Base-by-base conservation (phyloP, 2,113 vertebrate genomes). In the Neogobius melanostomus region DNA sequence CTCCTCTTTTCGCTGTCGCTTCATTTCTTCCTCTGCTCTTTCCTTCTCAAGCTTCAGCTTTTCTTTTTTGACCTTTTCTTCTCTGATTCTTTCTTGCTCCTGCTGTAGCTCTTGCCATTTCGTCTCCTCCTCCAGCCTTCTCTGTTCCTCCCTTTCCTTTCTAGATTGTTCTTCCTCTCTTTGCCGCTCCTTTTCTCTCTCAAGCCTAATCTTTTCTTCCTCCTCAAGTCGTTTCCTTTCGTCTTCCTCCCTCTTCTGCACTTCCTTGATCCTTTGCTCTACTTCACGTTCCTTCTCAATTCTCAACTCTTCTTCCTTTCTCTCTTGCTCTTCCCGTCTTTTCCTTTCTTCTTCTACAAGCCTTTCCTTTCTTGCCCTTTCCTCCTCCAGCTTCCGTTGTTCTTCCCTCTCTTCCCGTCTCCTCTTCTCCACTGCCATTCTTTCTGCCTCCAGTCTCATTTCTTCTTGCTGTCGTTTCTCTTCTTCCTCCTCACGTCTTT, bases 391-490 rank as follows among this genome's bases (percentile, higher is more conserved):
- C 4, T 21, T 16, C 21, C 17, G 10, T 56, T 9, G 5, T 8
- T 56, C 53, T 56, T 56, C 17, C 53, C 68, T 53, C 17, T 72
- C 51, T 54, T 56, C 43, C 50, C 64, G 11, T 45, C 12, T 61
- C 15, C 7, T 56, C 0, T 52, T 36, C 50, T 68, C 59, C 45
- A 67, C 45, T 15, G 6, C 21, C 56, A 46, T 70, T 44, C 61
- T 17, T 50, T 69, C 60, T 14, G 51, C 50, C 9, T 50, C 45
- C 17, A 44, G 12, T 15, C 6, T 36, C 5, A 43, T 15, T 17
- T 17, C 12, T 6, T 62, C 8, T 68, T 17, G 28, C 28, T 36
- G 28, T 36, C 14, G 75, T 48, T n/a, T 74, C 11, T 59, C 59
- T 5, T 66, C 64, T 10, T 17, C 47, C 12, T 54, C 56, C n/a